Base-by-base conservation (phyloP, 2,113 vertebrate genomes). In the Equus quagga region DNA sequence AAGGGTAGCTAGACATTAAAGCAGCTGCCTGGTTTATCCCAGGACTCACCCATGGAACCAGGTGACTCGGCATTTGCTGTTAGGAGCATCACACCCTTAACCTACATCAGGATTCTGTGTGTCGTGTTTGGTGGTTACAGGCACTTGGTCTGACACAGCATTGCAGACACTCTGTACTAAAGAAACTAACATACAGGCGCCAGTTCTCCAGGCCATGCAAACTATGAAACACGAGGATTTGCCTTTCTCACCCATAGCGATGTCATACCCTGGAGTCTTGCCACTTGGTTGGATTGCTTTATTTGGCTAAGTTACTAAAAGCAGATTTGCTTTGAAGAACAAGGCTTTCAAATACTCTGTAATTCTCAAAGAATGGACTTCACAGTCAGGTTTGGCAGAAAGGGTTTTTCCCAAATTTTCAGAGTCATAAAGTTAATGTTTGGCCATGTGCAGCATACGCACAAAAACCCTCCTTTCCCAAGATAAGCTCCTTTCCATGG, bases 201-300 rank as follows among this genome's bases (percentile, higher is more conserved):
- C 10, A 19, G 49, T 51, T 62, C 67, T 26, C 28, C 19, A 67
- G 90, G 90, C 65, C 80, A 84, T 56, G 49, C 76, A 75, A 64
- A 51, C n/a, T 6, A 28, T 11, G 41, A 31, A 15, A n/a, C 73
- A 73, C 86, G 49, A 54, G n/a, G 49, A 14, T 24, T 60, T 62
- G 54, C 79, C 90, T 89, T 51, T 33, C 89, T 81, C 12, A n/a
- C 91, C 88, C 54, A 6, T 7, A 54, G 56, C 62, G 13, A 49
- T 6, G 44, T 67, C 89, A 46, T 3, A 26, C n/a, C 95, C 58
- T 89, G 96, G 97, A 76, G 73, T 49, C 64, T 44, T 85, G 85
- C 97, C 97, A 82, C 60, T 33, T 44, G 91, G 72, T 65, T 72
- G 72, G 58, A 36, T 80, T 83, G 83, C 86, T 97, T 88, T 83